A percentile compares a stretch with the other conserved stretches of the same genome.
Conservation (phyloP, 2,113 vertebrate species). For the Muntiacus muntjak region DNA sequence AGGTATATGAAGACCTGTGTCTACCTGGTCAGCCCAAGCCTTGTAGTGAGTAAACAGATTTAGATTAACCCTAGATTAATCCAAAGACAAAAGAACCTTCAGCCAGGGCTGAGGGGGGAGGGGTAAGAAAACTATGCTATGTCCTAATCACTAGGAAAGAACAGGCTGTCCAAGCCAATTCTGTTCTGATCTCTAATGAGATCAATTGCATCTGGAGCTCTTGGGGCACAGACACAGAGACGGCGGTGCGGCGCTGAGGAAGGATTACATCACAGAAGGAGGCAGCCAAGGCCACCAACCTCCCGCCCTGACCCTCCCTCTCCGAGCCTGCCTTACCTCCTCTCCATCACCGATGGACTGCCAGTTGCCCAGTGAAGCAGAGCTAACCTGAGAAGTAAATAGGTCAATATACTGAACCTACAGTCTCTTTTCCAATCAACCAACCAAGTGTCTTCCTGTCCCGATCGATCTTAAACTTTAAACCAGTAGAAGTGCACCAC, state of each 20-base stretch:
- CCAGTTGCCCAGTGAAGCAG: not conserved
- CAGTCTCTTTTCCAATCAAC: not conserved
- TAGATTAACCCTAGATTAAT: constrained; percentile 68
- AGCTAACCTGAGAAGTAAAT: not conserved
- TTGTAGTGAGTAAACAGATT: constrained; percentile 51
- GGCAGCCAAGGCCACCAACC: constrained; percentile 43
- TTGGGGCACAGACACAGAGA: constrained; percentile 33
- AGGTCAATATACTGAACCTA: not conserved
- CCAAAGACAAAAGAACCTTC: constrained; percentile 61
- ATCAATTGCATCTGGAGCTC: constrained; percentile 69
- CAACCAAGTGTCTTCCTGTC: not conserved
- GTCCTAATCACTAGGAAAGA: constrained; percentile 74
- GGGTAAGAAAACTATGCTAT: constrained; percentile 55
- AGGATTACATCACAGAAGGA: constrained; percentile 65
- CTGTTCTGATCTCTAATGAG: constrained; percentile 73
- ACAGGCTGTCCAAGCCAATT: constrained; percentile 74
- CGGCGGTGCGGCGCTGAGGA: not conserved
- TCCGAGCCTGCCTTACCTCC: not conserved
- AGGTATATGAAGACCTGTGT: constrained; percentile 39
- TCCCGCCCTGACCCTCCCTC: constrained; percentile 14
- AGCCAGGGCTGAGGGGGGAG: constrained; percentile 14
- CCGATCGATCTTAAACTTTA: not conserved
- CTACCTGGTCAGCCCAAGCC: constrained; percentile 34
- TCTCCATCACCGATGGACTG: not conserved
- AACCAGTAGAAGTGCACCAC: not conserved